phyloP scores from a whole-genome alignment of 2,888 invertebrate genomes.

The Macrophya alboannulata region DNA sequence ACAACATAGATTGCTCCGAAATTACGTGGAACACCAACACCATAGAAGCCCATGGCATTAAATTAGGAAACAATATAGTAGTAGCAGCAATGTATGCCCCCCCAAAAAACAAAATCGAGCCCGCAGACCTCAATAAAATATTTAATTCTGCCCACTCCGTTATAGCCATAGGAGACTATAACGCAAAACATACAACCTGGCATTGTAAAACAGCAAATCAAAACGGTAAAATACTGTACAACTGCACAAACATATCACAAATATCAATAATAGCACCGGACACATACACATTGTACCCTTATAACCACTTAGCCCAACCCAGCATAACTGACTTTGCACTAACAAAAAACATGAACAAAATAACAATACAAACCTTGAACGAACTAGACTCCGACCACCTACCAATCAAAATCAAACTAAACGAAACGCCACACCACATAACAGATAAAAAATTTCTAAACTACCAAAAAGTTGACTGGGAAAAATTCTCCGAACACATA shows the following conservation, averaged over 20 bases:
- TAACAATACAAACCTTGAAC: slow-evolving; percentile 27
- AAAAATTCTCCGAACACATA: background rate
- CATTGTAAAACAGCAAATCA: slow-evolving; percentile 58
- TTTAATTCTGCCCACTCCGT: slow-evolving; percentile 43
- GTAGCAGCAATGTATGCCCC: slow-evolving; percentile 56
- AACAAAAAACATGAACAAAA: slow-evolving; percentile 50
- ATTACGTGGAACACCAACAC: background rate
- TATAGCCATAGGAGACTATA: slow-evolving; percentile 57
- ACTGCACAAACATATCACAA: slow-evolving; percentile 42
- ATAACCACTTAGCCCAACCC: slow-evolving; percentile 55
- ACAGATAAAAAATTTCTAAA: background rate
- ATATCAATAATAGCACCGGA: slow-evolving; percentile 43
- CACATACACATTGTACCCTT: slow-evolving; percentile 57
- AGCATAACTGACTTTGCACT: slow-evolving; percentile 59
- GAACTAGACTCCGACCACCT: slow-evolving; percentile 55
- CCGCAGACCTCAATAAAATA: slow-evolving; percentile 55
- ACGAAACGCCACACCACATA: background rate
- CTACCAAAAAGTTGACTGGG: background rate
- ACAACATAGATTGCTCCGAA: background rate
- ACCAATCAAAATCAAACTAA: slow-evolving; percentile 32
- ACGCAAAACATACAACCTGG: slow-evolving; percentile 48
- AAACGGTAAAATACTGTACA: slow-evolving; percentile 59
- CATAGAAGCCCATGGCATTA: slow-evolving; percentile 57
- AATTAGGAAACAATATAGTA: slow-evolving; percentile 47
- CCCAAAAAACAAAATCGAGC: slow-evolving; percentile 46